Base-by-base conservation (phyloP, 1,140 invertebrate genomes). In the Platyscapa corneri region DNA sequence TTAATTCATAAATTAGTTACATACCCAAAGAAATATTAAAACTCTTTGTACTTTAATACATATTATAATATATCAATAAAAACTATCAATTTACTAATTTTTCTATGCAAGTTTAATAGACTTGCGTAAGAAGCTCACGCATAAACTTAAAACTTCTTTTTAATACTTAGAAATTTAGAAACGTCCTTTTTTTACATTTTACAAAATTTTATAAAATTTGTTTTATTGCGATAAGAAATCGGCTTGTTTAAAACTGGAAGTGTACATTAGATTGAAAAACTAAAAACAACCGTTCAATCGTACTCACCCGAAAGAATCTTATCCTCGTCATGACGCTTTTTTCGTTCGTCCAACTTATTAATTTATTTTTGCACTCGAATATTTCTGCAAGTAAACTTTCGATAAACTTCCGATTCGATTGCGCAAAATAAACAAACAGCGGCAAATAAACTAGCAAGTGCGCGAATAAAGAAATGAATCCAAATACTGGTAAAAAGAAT, bases 291-390 rank as follows among this genome's bases (percentile, higher is more conserved):
- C 1, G 2, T 16, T 32, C 5, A 14, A 65, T 34, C 16, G 18
- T 86, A 87, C 86, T 85, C 49, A 89, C 89, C 87, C 78, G 86
- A 2, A 79, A 84, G 30, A 82, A 46, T 64, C 56, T 34, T 88
- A 88, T 89, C 87, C 88, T 88, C n/a, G 85, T 72, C 88, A 88
- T 88, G 20, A 65, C 18, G 14, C 46, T 5, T 53, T 32, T 77
- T 32, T 87, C 14, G 67, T 37, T 20, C 3, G n/a, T 72, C 27
- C 65, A 53, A 65, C 60, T 70, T 32, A 39, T 81, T 18, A n/a
- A 18, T 20, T 42, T 34, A 39, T 3, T 8, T 46, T 42, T 3
- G 60, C 5, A 34, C 70, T 32, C 8, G 27, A 32, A 39, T 37
- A 23, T 67, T 77, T 74, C 70, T 39, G 53, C 49, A 16, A 53